Percentiles rank a stretch among this genome's conserved stretches.
These are phyloP conservation scores for Agrotis ipsilon DNA, from an alignment of 2,888 invertebrate species.

Conservation along the genomic window DNA sequence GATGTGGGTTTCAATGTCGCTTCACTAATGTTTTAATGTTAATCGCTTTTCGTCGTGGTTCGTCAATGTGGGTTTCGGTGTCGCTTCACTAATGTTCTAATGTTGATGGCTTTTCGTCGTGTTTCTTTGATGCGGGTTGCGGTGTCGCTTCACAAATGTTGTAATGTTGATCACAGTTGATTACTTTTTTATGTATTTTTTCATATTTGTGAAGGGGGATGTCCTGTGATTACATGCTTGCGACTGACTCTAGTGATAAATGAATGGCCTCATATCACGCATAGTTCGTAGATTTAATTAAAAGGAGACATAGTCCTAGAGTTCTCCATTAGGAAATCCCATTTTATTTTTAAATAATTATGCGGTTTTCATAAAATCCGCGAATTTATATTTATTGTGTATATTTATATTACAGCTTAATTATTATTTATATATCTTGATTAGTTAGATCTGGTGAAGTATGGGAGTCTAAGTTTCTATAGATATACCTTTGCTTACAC, in stretches of 20 bases:
- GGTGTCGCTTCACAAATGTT: constrained; percentile 61
- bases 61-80: constrained; percentile 47
- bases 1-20: constrained; percentile 54
- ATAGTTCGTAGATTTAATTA: constrained; percentile 10
- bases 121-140: constrained; percentile 48
- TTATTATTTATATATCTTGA: too few species aligned
- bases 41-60: constrained; percentile 44
- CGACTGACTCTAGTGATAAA: background rate
- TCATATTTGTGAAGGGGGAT: constrained; percentile 35
- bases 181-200: constrained; percentile 56
- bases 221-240: constrained; percentile 7
- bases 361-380: background rate
- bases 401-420: too few species aligned
- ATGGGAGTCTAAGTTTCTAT: too few species aligned
- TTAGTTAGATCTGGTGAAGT: too few species aligned
- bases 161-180: constrained; percentile 49
- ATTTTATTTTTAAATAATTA: background rate
- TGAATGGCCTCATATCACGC: constrained; percentile 16
- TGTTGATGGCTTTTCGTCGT: constrained; percentile 51
- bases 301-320: background rate
- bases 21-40: constrained; percentile 57
- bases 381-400: too few species aligned
- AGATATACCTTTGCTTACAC: too few species aligned
- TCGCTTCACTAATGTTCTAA: constrained; percentile 60
- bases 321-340: background rate